Base-by-base conservation (phyloP, 1,140 invertebrate species). In the Nymphalis io region DNA sequence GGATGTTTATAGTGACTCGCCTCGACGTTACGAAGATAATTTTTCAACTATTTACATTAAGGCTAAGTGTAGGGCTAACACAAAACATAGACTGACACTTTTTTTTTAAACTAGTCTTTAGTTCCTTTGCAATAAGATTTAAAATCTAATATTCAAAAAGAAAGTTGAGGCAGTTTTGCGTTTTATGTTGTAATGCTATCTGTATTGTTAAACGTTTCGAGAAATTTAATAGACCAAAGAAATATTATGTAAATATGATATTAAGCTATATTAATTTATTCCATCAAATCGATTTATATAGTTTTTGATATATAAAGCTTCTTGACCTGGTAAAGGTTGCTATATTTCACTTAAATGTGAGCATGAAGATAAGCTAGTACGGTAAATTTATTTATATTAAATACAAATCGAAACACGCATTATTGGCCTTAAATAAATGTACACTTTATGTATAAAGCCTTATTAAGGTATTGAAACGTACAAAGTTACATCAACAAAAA, bases 1-100 rank as follows among this genome's bases (percentile, higher is more conserved):
- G 51, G 64, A 66, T 59, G 64, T 66, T 46, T 27, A 46, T 59
- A 57, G 12, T 33, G n/a, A 63, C 53, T 69, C 27, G 51, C 60
- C 51, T 69, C 51, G 42, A 48, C 21, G 67, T 69, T 46, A 46
- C 6, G 8, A 23, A 21, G 27, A 62, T 33, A 53, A 57, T 63
- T 59, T 69, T 46, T 51, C 2, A 20, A 44, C 59, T 53, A 61
- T 61, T 38, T 57, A 13, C 48, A 51, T 40, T 55, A 33, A 27
- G 44, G n/a, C 20, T 65, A 6, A 1, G 2, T 23, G 13, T 27
- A 23, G 21, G 21, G 3, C 20, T 23, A 23, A 55, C 15, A 27
- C 13, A 23, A 27, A 53, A 46, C n/a, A 13, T 46, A 18, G 15
- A 10, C 2, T n/a, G n/a, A n/a, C n/a, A n/a, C n/a, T n/a, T n/a